These are phyloP conservation scores for Drosophila kohkoa DNA, from an alignment of 1,140 invertebrate genomes.

Conservation along the genomic window DNA sequence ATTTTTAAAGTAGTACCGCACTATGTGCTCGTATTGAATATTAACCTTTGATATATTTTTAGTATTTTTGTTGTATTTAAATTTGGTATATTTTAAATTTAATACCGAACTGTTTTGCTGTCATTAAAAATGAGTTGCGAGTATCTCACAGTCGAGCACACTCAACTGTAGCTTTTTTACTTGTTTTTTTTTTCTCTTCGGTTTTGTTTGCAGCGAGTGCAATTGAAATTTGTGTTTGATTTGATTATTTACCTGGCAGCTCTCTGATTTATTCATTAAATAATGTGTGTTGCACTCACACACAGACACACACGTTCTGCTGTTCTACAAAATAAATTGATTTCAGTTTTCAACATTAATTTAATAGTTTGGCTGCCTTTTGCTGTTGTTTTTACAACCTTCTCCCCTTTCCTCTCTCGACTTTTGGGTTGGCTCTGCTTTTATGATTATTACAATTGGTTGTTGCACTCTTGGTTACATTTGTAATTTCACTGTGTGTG, in stretches of 20 bases:
- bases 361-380: slow-evolving; percentile 33
- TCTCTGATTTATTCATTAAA: slow-evolving; percentile 48
- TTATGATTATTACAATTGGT: slow-evolving; percentile 51
- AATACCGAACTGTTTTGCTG: no score
- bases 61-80: no score
- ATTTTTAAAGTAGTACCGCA: no score
- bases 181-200: no score
- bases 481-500: slow-evolving; percentile 42
- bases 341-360: slow-evolving; percentile 57
- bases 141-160: no score
- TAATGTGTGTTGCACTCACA: slow-evolving; percentile 15
- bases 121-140: no score
- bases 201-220: slow-evolving; percentile 8
- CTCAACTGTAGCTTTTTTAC: no score
- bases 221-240: slow-evolving; percentile 51
- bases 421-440: slow-evolving; percentile 29
- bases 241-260: slow-evolving; percentile 51
- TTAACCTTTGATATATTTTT: no score
- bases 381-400: slow-evolving; percentile 6
- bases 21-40: no score
- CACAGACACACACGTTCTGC: background rate
- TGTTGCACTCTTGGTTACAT: slow-evolving; percentile 40
- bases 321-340: slow-evolving; percentile 52
- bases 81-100: no score
- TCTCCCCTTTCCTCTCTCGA: background rate